Conservation (phyloP, 2,113 vertebrate species). For the Rhegmatorhina hoffmannsi region DNA sequence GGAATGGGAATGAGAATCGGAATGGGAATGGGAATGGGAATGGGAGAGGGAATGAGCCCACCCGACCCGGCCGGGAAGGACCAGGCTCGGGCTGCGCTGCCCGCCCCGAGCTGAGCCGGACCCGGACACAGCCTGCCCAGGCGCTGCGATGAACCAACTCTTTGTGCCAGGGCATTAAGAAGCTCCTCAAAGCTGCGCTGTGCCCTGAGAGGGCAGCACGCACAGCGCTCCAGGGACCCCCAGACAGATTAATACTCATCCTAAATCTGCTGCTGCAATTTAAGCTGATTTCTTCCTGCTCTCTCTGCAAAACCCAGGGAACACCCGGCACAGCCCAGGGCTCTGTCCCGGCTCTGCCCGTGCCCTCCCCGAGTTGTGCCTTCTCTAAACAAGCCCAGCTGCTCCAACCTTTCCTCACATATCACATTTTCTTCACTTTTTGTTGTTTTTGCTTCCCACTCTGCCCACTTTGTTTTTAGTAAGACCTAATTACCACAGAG, state of each 20-base stretch:
- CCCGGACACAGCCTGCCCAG: not conserved
- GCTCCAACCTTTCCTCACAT: not conserved
- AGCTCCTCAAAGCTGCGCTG: not conserved
- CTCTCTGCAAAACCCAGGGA: not conserved
- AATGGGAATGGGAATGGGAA: too few species aligned
- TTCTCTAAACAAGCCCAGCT: not conserved
- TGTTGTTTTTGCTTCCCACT: not conserved
- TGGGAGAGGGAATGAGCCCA: too few species aligned
- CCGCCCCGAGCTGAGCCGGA: too few species aligned
- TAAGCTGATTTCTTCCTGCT: not conserved
- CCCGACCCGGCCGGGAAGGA: too few species aligned
- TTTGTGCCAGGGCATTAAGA: fast-evolving
- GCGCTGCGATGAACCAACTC: not conserved
- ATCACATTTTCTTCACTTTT: not conserved
- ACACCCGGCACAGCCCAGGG: not conserved
- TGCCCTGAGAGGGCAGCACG: not conserved
- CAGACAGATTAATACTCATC: not conserved
- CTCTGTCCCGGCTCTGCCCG: not conserved
- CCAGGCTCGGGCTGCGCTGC: too few species aligned
- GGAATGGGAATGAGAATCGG: too few species aligned
- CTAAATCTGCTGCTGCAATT: not conserved
- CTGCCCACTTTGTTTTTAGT: not conserved
- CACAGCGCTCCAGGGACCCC: not conserved
- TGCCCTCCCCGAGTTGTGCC: not conserved
- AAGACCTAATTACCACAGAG: not conserved